Base-by-base conservation (phyloP, 2,113 vertebrate genomes). In the Paedocypris sp. region DNA sequence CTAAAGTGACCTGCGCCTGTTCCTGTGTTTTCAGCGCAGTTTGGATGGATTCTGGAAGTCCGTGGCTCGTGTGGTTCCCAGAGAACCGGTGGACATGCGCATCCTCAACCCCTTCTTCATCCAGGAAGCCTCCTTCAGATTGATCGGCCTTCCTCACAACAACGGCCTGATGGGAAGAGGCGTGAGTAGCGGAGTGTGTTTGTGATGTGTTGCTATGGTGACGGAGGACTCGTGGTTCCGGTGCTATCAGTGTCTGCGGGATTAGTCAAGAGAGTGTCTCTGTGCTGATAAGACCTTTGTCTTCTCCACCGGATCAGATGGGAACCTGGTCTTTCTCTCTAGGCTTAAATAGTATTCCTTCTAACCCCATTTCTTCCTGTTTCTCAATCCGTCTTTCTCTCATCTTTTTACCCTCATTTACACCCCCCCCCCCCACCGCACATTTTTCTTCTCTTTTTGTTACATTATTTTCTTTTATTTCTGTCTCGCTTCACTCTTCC, bases 101-200 rank as follows among this genome's bases (percentile, higher is more conserved):
- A 92, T 95, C 72, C 83, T 95, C 51, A 95, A 94, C 67, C 92
- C 92, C 0, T 92, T 88, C 75, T 95, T 94, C 81, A 92, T 94
- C 79, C 90, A 92, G 66, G 91, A 94, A 75, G 92, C 92, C 1
- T 88, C 92, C 49, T 95, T 95, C 83, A 89, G 82, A 71, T 89
- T 95, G 76, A 94, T 95, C 0, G 92, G 92, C 64, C 80, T 95
- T 72, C 92, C 92, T 31, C 86, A 86, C 77, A 93, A 95, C 85
- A 90, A 87, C 0, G 90, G 91, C 72, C 80, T 89, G 54, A 93
- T 94, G 91, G 91, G 91, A 62, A 83, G 86, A 67, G 91, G 92
- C 89, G 92, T 94, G 82, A 85, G 91, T 2, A n/a, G 20, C 18
- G 12, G n/a, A 25, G 50, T 28, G 15, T 56, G 26, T 57, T 20